These are phyloP conservation scores for Acronicta psi DNA, from an alignment of 2,888 invertebrate genomes.

Conservation along the genomic window DNA sequence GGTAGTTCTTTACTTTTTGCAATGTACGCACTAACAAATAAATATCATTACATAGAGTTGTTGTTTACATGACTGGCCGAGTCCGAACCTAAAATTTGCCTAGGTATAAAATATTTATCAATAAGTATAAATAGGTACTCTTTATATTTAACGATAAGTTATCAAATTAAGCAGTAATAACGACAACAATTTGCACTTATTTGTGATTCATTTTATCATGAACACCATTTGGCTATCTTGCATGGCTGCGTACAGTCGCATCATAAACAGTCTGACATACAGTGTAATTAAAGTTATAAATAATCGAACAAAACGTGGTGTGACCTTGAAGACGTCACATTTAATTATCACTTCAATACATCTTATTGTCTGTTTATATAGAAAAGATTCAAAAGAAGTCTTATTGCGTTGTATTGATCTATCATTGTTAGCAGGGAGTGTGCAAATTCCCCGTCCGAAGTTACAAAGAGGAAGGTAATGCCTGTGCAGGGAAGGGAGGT, in stretches of 20 bases:
- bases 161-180: slow-evolving; percentile 10
- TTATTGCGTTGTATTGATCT: not conserved
- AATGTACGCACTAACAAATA: too few species aligned
- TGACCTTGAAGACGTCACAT: slow-evolving; percentile 39
- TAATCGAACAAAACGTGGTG: slow-evolving; percentile 17
- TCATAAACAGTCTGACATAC: too few species aligned
- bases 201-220: slow-evolving; percentile 17
- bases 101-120: too few species aligned
- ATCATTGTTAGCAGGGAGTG: too few species aligned
- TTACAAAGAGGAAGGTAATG: slow-evolving; percentile 3
- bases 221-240: not conserved
- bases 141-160: slow-evolving; percentile 8
- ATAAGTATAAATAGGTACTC: not conserved
- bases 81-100: too few species aligned
- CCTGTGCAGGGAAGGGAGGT: not conserved
- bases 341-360: slow-evolving; percentile 43
- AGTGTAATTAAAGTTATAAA: slow-evolving; percentile 2
- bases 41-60: too few species aligned
- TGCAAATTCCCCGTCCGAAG: too few species aligned
- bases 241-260: not conserved
- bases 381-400: slow-evolving; percentile 15
- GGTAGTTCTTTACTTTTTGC: too few species aligned
- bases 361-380: slow-evolving; percentile 16
- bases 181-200: slow-evolving; percentile 38
- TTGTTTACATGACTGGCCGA: too few species aligned